These are phyloP conservation scores for Diarsia mendica DNA, from an alignment of 2,888 invertebrate genomes.

Conservation along the genomic window DNA sequence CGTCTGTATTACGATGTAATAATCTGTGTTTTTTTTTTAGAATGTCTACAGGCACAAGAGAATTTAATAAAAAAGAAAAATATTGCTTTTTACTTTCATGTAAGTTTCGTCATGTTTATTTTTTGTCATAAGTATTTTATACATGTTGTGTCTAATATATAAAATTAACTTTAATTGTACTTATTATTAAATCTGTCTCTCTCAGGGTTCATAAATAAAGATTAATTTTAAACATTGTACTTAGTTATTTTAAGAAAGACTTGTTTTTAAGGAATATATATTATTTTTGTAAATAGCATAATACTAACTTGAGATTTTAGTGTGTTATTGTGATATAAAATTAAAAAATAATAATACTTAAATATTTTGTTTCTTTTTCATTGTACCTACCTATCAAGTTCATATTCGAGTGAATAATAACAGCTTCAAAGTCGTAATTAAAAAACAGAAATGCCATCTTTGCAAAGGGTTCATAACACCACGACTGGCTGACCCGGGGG, in stretches of 20 bases:
- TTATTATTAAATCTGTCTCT: slow-evolving; percentile 41
- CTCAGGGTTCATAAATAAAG: slow-evolving; percentile 56
- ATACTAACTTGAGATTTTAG: slow-evolving; percentile 63
- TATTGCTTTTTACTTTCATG: not conserved
- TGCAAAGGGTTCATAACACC: not conserved
- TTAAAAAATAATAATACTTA: slow-evolving; percentile 36
- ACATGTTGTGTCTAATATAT: slow-evolving; percentile 38
- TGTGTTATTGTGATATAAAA: slow-evolving; percentile 62
- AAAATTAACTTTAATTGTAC: slow-evolving; percentile 14
- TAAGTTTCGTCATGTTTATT: not conserved
- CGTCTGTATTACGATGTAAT: too few relatives aligned
- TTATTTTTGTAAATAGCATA: slow-evolving; percentile 64
- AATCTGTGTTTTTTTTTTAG: too few relatives aligned
- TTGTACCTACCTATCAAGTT: not conserved
- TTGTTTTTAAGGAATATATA: slow-evolving; percentile 52
- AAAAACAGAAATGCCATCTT: not conserved
- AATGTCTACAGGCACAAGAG: too few relatives aligned
- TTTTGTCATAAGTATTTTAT: slow-evolving; percentile 1
- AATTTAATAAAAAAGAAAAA: too few relatives aligned
- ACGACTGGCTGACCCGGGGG: too few relatives aligned
- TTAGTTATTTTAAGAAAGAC: slow-evolving; percentile 13
- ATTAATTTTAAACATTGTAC: slow-evolving; percentile 4
- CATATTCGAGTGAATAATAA: not conserved
- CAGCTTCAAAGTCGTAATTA: not conserved
- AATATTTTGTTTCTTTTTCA: slow-evolving; percentile 1